These are phyloP conservation scores for Hyposoter dolosus DNA, from an alignment of 2,888 invertebrate genomes.

Conservation along the genomic window DNA sequence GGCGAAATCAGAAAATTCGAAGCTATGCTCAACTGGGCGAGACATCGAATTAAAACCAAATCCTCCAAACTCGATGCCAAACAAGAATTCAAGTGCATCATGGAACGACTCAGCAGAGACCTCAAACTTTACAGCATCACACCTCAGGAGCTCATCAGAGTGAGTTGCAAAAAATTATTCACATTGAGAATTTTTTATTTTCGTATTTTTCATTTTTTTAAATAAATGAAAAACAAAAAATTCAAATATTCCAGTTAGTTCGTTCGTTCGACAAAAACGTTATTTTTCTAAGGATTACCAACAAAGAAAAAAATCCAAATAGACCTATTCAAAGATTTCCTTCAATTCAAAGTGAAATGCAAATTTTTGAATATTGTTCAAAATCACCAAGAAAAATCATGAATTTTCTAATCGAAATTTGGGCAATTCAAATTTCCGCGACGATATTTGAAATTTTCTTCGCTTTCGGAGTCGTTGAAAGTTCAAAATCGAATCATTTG, in stretches of 20 bases:
- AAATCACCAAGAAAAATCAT: too few species aligned
- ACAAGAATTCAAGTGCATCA: conserved; percentile 96
- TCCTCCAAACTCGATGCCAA: conserved; percentile 91
- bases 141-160: conserved; percentile 96
- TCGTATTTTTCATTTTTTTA: background rate
- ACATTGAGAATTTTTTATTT: background rate
- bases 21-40: conserved; percentile 96
- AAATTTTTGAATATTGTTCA: too few species aligned
- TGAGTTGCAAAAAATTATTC: conserved; percentile 76
- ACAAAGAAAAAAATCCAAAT: background rate
- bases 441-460: background rate
- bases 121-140: conserved; percentile 95
- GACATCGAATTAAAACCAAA: conserved; percentile 91
- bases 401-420: background rate
- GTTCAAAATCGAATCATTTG: background rate
- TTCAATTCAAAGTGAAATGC: too few species aligned
- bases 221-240: conserved; percentile 22
- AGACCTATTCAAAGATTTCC: too few species aligned
- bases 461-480: background rate
- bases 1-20: conserved; percentile 96
- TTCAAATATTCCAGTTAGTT: too few species aligned
- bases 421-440: background rate
- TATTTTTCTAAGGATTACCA: background rate
- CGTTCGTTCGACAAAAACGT: background rate
- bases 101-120: conserved; percentile 96